A percentile compares a stretch with the other conserved stretches of the same genome.
phyloP scores from a whole-genome alignment of 2,797 vertebrate species.

The Eulemur rubriventer region DNA sequence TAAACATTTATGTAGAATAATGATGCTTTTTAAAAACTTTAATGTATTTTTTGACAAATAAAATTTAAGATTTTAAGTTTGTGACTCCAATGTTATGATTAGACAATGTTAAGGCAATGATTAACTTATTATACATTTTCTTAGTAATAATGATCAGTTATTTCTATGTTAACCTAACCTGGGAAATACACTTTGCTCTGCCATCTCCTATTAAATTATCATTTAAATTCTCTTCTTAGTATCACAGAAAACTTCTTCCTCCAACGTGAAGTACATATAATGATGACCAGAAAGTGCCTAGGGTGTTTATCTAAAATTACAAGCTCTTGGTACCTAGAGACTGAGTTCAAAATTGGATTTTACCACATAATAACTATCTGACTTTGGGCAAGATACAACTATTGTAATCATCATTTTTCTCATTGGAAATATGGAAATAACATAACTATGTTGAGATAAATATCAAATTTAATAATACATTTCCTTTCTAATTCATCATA shows the following conservation, averaged over 20 bases:
- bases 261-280: not conserved
- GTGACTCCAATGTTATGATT: not conserved
- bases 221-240: not conserved
- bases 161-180: slow-evolving; percentile 4
- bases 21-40: not conserved
- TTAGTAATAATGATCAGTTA: not conserved
- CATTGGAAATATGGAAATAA: not conserved
- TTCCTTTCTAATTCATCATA: not conserved
- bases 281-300: not conserved
- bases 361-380: not conserved
- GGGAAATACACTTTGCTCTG: not conserved
- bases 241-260: not conserved
- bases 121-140: not conserved
- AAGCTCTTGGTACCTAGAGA: not conserved
- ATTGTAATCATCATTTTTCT: not conserved
- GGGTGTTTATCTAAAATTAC: not conserved
- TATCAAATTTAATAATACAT: not conserved
- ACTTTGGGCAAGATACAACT: not conserved
- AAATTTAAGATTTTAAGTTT: not conserved
- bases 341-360: not conserved
- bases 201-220: not conserved
- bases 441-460: not conserved
- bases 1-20: not conserved
- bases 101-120: not conserved
- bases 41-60: not conserved